These are phyloP conservation scores for Luehdorfia chinensis DNA, from an alignment of 1,140 invertebrate genomes.

Conservation along the genomic window DNA sequence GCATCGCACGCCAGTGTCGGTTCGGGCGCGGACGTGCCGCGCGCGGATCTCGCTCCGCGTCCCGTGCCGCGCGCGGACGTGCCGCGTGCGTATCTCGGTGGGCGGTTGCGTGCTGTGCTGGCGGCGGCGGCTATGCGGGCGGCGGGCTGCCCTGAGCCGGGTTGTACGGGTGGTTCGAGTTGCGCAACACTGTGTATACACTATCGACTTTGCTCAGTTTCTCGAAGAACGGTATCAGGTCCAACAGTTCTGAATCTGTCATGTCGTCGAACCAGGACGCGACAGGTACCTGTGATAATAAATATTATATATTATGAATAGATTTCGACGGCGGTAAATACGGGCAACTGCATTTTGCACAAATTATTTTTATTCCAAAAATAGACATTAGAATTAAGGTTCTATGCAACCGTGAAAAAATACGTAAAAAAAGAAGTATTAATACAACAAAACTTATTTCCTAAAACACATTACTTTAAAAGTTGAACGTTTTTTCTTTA, in stretches of 20 bases:
- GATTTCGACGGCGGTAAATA: too few relatives aligned
- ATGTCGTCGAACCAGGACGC: conserved; percentile 99
- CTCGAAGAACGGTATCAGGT: conserved; percentile 97
- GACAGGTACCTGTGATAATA: conserved; percentile 88
- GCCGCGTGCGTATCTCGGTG: conserved; percentile 6
- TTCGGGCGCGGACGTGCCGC: background rate
- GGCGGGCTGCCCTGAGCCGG: conserved; percentile 66
- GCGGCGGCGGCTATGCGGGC: conserved; percentile 55
- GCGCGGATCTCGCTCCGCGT: background rate
- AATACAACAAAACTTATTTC: too few relatives aligned
- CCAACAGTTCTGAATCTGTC: conserved; percentile 95
- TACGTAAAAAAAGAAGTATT: too few relatives aligned
- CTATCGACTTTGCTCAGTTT: conserved; percentile 95
- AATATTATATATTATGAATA: too few relatives aligned
- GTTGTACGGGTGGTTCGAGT: conserved; percentile 91
- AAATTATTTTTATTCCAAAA: too few relatives aligned
- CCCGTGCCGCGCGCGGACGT: background rate
- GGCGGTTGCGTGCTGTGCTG: conserved; percentile 7
- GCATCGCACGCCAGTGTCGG: background rate
- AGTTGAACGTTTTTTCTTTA: too few relatives aligned
- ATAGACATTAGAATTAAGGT: too few relatives aligned
- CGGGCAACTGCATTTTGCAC: too few relatives aligned
- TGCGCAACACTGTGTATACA: conserved; percentile 94
- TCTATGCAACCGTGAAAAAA: too few relatives aligned
- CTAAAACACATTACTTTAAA: too few relatives aligned